Percentiles rank a stretch among this genome's conserved stretches.
Evolutionary conservation across 2,113 vertebrate species (phyloP).

Genomic region (Pipa parva): DNA sequence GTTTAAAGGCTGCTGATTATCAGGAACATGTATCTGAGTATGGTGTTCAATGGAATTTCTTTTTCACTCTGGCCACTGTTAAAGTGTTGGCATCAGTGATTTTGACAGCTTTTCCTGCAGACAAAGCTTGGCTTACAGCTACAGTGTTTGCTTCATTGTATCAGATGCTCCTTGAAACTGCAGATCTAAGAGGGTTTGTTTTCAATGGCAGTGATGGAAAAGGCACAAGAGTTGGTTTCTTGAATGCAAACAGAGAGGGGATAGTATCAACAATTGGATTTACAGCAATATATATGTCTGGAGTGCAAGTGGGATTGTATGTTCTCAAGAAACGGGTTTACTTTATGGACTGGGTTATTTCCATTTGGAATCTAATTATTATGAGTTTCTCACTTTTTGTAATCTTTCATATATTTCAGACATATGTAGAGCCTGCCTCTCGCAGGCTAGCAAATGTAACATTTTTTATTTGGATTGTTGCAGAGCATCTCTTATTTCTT

Average conservation of each 20-base stretch:
- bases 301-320: constrained; percentile 81
- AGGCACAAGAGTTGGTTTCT: constrained; percentile 62
- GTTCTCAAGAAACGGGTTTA: constrained; percentile 63
- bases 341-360: constrained; percentile 68
- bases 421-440: constrained; percentile 70
- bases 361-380: constrained; percentile 52
- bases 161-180: constrained; percentile 71
- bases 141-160: constrained; percentile 65
- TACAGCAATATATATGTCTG: constrained; percentile 81
- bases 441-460: constrained; percentile 85
- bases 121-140: constrained; percentile 68
- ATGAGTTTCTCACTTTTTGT: constrained; percentile 54
- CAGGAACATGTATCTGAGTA: constrained; percentile 90
- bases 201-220: constrained; percentile 71
- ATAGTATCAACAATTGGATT: constrained; percentile 82
- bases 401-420: constrained; percentile 60
- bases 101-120: constrained; percentile 64
- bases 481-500: constrained; percentile 65
- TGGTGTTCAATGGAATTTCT: constrained; percentile 96
- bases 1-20: constrained; percentile 79
- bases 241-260: constrained; percentile 89
- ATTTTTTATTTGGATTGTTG: constrained; percentile 50
- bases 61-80: constrained; percentile 85
- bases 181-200: constrained; percentile 75
- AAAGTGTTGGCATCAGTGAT: constrained; percentile 75